A percentile compares a stretch with the other conserved stretches of the same genome.
phyloP scores from a whole-genome alignment of 2,888 invertebrate genomes.

The Gastrophysa polygoni region DNA sequence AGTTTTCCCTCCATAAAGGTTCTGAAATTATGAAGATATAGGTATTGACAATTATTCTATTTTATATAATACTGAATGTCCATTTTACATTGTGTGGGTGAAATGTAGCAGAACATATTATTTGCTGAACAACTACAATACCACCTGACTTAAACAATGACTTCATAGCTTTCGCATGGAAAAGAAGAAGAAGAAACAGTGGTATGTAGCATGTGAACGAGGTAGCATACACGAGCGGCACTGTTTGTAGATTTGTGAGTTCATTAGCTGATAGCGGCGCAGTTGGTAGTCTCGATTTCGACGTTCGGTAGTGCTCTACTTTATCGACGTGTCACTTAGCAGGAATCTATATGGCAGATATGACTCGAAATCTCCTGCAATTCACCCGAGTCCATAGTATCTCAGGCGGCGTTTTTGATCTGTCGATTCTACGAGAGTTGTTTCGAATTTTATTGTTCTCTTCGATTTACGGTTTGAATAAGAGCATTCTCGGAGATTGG shows the following conservation, averaged over 20 bases:
- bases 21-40: too few relatives aligned
- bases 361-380: constrained; percentile 3
- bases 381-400: not conserved
- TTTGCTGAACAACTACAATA: not conserved
- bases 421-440: not conserved
- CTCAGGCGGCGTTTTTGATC: not conserved
- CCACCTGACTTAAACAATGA: not conserved
- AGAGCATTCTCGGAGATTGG: not conserved
- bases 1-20: too few relatives aligned
- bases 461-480: not conserved
- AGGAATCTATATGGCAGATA: constrained; percentile 13
- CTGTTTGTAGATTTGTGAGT: constrained; percentile 50
- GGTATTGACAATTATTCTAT: too few relatives aligned
- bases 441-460: not conserved
- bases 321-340: constrained; percentile 47
- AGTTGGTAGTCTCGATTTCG: constrained; percentile 24
- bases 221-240: constrained; percentile 45
- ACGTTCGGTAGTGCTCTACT: constrained; percentile 45
- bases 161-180: not conserved
- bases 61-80: too few relatives aligned
- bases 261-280: constrained; percentile 50
- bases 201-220: constrained; percentile 29
- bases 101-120: too few relatives aligned
- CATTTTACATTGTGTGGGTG: too few relatives aligned
- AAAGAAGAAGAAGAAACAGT: constrained; percentile 25